Evolutionary conservation across 2,888 invertebrate genomes (phyloP).

Genomic region (Limnephilus rhombicus): DNA sequence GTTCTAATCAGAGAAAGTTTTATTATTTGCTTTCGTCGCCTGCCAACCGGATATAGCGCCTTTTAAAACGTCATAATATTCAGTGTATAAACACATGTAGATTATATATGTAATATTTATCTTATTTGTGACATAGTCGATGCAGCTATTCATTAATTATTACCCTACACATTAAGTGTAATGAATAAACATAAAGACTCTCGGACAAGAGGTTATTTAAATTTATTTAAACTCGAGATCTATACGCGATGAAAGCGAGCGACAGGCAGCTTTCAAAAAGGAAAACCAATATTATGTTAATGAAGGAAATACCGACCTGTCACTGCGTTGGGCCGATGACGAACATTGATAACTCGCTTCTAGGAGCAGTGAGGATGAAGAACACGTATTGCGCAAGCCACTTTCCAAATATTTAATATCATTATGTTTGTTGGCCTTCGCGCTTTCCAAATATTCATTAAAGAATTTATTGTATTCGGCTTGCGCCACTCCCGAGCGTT

Average conservation of each 20-base stretch:
- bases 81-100: not conserved
- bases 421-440: not conserved
- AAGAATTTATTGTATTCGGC: constrained; percentile 18
- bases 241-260: constrained; percentile 32
- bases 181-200: constrained; percentile 24
- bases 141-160: constrained; percentile 25
- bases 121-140: not conserved
- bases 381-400: not conserved
- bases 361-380: not conserved
- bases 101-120: not conserved
- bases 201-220: not conserved
- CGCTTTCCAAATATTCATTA: constrained; percentile 31
- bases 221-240: not conserved
- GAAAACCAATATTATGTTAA: constrained; percentile 50
- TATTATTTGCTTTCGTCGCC: constrained; percentile 21
- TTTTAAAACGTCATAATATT: constrained; percentile 6
- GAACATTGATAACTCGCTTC: not conserved
- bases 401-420: constrained; percentile 33
- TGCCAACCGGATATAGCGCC: constrained; percentile 15
- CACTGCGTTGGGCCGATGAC: constrained; percentile 3
- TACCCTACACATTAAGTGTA: not conserved
- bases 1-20: constrained; percentile 12
- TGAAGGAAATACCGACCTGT: constrained; percentile 30
- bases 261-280: constrained; percentile 27
- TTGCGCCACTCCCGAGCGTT: not conserved